Evolutionary conservation across 2,888 invertebrate species (phyloP).

Genomic region (Cephalotes varians): DNA sequence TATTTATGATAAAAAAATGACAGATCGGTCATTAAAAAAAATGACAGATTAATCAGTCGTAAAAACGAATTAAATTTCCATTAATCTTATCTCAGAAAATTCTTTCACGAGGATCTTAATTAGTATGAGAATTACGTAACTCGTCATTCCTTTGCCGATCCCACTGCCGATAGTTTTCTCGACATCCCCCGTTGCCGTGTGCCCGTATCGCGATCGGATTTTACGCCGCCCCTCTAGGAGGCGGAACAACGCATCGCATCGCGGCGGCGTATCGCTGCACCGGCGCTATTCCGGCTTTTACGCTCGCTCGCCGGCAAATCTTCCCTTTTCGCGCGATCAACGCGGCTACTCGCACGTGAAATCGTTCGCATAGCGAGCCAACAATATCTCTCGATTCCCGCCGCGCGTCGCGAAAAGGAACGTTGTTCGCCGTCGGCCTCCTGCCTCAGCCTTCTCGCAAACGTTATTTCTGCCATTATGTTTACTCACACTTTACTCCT

Average conservation of each 20-base stretch:
- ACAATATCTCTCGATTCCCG: slow-evolving; percentile 39
- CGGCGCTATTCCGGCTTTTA: slow-evolving; percentile 64
- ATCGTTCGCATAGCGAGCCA: slow-evolving; percentile 59
- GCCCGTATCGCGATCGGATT: slow-evolving; percentile 38
- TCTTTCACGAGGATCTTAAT: not conserved
- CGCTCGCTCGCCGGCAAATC: slow-evolving; percentile 59
- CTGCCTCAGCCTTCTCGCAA: slow-evolving; percentile 33
- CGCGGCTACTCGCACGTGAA: slow-evolving; percentile 73
- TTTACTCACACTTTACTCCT: slow-evolving; percentile 68
- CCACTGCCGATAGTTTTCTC: not conserved
- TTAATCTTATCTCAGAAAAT: not conserved
- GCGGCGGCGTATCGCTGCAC: slow-evolving; percentile 23
- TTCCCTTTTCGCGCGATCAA: slow-evolving; percentile 70
- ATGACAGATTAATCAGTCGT: not conserved
- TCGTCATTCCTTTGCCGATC: not conserved
- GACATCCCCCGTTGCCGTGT: slow-evolving; percentile 16
- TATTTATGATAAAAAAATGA: too few relatives aligned
- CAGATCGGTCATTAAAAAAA: not conserved
- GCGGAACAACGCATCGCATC: slow-evolving; percentile 45
- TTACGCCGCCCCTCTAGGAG: slow-evolving; percentile 31
- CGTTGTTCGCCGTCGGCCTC: not conserved
- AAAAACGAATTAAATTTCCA: not conserved
- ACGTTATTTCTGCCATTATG: slow-evolving; percentile 72
- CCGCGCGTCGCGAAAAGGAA: slow-evolving; percentile 43
- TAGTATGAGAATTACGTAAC: slow-evolving; percentile 16